Percentiles rank a stretch among this genome's conserved stretches.
phyloP scores from a whole-genome alignment of 2,888 invertebrate species.

The Hyppa rectilinea region DNA sequence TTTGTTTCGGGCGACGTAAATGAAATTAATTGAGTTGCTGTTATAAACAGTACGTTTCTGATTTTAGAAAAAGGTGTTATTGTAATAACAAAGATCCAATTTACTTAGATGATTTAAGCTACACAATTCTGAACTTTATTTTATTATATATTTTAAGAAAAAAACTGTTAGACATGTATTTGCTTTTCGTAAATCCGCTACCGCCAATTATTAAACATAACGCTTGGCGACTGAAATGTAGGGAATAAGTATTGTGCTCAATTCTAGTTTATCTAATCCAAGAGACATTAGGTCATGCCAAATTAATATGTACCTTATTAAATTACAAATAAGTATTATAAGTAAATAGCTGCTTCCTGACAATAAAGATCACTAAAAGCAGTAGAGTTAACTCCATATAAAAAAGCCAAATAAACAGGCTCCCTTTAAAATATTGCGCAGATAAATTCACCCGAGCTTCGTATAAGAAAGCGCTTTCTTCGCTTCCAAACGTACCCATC shows the following conservation, averaged over 20 bases:
- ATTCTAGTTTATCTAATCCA: background rate
- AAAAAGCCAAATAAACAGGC: slow-evolving; percentile 46
- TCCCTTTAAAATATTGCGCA: slow-evolving; percentile 54
- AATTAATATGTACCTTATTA: background rate
- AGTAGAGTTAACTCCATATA: slow-evolving; percentile 28
- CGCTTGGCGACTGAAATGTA: background rate
- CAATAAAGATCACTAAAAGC: background rate
- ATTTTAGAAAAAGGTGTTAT: background rate
- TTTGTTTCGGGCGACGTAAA: background rate
- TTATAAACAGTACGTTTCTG: background rate
- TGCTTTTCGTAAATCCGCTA: background rate
- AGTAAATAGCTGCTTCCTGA: no score
- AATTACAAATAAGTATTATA: no score
- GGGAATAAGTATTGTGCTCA: background rate
- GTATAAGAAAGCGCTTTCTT: slow-evolving; percentile 57
- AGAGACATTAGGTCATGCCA: background rate
- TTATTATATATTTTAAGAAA: background rate
- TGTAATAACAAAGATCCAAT: background rate
- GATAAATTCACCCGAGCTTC: slow-evolving; percentile 45
- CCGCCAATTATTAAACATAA: background rate
- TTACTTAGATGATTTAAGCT: background rate
- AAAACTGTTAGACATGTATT: background rate
- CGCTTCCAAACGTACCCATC: slow-evolving; percentile 88
- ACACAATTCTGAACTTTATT: background rate
- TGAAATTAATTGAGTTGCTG: slow-evolving; percentile 7